phyloP scores from a whole-genome alignment of 1,140 invertebrate genomes.

The Neodiprion virginianus region DNA sequence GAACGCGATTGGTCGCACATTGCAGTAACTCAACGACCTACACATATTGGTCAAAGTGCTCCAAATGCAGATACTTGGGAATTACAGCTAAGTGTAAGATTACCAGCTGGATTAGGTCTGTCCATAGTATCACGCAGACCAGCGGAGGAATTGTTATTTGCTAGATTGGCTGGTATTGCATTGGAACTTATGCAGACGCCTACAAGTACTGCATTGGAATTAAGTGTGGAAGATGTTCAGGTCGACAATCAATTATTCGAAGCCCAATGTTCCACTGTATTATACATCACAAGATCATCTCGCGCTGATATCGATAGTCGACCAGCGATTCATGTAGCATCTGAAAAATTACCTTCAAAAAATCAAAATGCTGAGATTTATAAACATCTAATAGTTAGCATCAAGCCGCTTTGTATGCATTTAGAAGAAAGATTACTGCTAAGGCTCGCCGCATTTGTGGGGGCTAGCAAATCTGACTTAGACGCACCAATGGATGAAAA shows the following conservation, averaged over 20 bases:
- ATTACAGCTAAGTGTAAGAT: constrained; percentile 67
- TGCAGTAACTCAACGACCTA: constrained; percentile 60
- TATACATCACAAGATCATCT: constrained; percentile 71
- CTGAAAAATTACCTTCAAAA: constrained; percentile 73
- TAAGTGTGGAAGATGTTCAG: constrained; percentile 83
- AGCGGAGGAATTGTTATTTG: constrained; percentile 88
- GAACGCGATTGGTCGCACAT: constrained; percentile 67
- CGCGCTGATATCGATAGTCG: constrained; percentile 56
- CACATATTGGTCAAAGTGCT: constrained; percentile 42
- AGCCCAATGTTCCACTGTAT: constrained; percentile 80
- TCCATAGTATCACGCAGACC: constrained; percentile 82
- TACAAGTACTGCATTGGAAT: constrained; percentile 69
- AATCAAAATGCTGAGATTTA: constrained; percentile 76
- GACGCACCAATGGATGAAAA: constrained; percentile 69
- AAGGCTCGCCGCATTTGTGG: constrained; percentile 79
- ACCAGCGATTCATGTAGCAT: constrained; percentile 70
- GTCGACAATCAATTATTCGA: constrained; percentile 91
- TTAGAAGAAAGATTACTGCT: constrained; percentile 89
- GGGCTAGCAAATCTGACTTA: constrained; percentile 54
- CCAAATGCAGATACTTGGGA: constrained; percentile 52
- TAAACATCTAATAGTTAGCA: constrained; percentile 80
- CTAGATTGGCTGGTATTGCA: constrained; percentile 75
- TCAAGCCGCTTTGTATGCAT: constrained; percentile 85
- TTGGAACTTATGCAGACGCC: constrained; percentile 69
- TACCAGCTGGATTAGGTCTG: constrained; percentile 78